Evolutionary conservation across 2,113 vertebrate species (phyloP).

Genomic region (Clinocottus analis): DNA sequence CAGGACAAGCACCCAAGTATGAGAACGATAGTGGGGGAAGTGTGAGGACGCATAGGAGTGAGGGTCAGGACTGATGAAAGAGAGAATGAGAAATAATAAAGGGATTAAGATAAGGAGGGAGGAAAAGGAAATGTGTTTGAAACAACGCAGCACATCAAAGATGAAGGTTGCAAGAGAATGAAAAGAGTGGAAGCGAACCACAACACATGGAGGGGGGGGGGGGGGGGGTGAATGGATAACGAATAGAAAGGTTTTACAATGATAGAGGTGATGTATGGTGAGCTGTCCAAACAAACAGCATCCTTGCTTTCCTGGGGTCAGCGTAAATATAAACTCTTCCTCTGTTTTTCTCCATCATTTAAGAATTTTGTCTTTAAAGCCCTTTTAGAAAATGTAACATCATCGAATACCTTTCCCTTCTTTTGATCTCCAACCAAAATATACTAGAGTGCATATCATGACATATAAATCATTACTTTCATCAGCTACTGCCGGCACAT

Average conservation of each 20-base stretch:
- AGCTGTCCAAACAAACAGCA: background rate
- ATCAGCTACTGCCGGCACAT: background rate
- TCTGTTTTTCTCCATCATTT: slow-evolving; percentile 3
- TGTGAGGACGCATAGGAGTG: slow-evolving; percentile 29
- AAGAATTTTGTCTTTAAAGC: background rate
- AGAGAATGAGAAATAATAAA: slow-evolving; percentile 49
- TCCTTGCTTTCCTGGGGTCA: slow-evolving; percentile 47
- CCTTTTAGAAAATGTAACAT: background rate
- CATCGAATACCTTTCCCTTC: background rate
- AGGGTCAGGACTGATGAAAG: slow-evolving; percentile 56
- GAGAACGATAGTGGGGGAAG: slow-evolving; percentile 33
- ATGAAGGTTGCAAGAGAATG: slow-evolving; percentile 11
- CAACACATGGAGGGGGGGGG: background rate
- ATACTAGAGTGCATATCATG: background rate
- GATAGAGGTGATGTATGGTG: slow-evolving; percentile 1
- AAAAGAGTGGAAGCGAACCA: background rate
- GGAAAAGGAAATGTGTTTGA: slow-evolving; percentile 7
- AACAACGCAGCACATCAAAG: slow-evolving; percentile 25
- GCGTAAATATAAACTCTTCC: slow-evolving; percentile 24
- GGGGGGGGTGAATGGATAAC: background rate
- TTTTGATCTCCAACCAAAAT: background rate
- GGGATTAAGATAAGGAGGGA: slow-evolving; percentile 55
- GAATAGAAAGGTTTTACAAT: background rate
- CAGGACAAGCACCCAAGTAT: slow-evolving; percentile 48
- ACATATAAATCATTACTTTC: background rate